Base-by-base conservation (phyloP, 2,888 invertebrate genomes). In the Rhagonycha lutea region DNA sequence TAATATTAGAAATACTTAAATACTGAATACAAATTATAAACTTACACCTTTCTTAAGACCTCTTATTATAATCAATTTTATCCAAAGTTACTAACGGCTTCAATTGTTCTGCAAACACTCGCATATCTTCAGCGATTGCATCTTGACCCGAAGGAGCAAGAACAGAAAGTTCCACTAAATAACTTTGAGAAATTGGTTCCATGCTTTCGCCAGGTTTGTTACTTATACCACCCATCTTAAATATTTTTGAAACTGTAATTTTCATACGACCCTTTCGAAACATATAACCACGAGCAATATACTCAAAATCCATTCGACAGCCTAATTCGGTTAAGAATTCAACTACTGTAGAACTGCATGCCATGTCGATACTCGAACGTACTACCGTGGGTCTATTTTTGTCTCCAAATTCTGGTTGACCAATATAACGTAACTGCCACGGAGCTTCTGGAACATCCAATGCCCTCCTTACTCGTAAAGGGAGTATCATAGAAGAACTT, bases 261-360 rank as follows among this genome's bases (percentile, higher is more conserved):
- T 98, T 98, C 96, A 98, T 97, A 76, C 98, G 91, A 0, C 98
- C 98, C 88, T 98, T 98, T 75, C 97, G 92, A 84, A 98, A 98
- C 94, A 98, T 96, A 84, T 95, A 97, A 14, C 93, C 98, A 88
- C 97, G 93, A 0, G 96, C 93, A 81, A 96, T 94, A 85, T 96
- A 98, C 88, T 98, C 98, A 90, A 96, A 98, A 85, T 98, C 98
- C 78, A 97, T 90, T 74, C 95, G 90, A 83, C 95, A 96, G 0
- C 98, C 98, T 80, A 98, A 90, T 89, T 98, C 98, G 78, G 94
- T 95, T 0, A 98, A 91, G 85, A 98, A 98, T 80, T 97, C 96
- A 0, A 96, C 93, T 10, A 98, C 93, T 84, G 96, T 96, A 18
- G 94, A 94, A 82, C 95, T 97, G 79, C 96, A 96, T 0, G 96